Evolutionary conservation across 2,797 vertebrate species (phyloP).

Genomic region (Anisognathus igniventris): DNA sequence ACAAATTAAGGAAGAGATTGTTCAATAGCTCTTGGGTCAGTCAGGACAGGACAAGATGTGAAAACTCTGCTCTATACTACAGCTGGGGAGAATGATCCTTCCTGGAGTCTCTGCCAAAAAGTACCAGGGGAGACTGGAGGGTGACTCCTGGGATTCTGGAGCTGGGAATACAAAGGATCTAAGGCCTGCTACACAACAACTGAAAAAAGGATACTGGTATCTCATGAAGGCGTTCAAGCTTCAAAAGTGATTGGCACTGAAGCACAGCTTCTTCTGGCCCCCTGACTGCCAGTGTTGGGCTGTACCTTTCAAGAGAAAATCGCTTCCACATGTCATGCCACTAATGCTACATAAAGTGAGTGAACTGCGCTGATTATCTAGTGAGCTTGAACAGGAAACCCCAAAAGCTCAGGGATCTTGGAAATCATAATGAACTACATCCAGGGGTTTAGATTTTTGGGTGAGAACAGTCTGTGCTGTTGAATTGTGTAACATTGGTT

Average conservation of each 20-base stretch:
- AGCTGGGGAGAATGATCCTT: background rate
- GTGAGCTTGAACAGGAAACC: background rate
- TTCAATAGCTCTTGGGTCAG: background rate
- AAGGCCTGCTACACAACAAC: background rate
- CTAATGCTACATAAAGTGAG: background rate
- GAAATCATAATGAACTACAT: background rate
- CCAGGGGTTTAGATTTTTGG: background rate
- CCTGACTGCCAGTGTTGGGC: too few relatives aligned
- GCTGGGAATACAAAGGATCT: background rate
- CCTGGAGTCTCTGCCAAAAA: background rate
- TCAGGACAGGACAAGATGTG: background rate
- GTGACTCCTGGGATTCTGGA: background rate
- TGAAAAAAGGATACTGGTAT: background rate
- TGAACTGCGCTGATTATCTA: rapidly evolving
- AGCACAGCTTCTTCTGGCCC: background rate
- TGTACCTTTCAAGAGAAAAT: background rate
- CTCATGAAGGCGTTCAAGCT: background rate
- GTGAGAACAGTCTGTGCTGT: background rate
- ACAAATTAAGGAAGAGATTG: background rate
- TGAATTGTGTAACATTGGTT: background rate
- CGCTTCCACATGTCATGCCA: background rate
- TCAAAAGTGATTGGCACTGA: background rate
- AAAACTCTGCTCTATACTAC: background rate
- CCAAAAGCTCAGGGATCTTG: background rate
- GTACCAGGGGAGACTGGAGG: background rate